Base-by-base conservation (phyloP, 2,888 invertebrate species). In the Rhogogaster chlorosoma region DNA sequence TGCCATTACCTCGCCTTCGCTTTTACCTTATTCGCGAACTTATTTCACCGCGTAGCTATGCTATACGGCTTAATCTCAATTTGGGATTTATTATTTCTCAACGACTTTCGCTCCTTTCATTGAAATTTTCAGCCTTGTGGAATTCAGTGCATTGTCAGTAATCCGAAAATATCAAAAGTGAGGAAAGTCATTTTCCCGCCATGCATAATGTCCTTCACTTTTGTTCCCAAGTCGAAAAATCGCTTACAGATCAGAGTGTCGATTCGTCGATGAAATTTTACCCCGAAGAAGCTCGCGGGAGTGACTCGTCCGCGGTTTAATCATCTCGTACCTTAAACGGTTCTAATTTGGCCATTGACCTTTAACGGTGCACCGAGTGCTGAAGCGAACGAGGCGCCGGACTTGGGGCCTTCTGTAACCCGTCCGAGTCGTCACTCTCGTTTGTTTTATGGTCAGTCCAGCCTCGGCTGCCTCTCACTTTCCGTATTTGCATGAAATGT, bases 361-460 rank as follows among this genome's bases (percentile, higher is more conserved):
- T 92, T 92, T 92, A 92, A 92, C 91, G 91, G 92, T 92, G 89
- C 88, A 73, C 42, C 42, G 12, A 73, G 45, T 49, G n/a, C n/a
- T n/a, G n/a, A n/a, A n/a, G n/a, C n/a, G 22, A 22, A 61, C 22
- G 10, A 12, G n/a, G 42, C 36, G n/a, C 71, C n/a, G 73, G 73
- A 73, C 73, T 26, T 73, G 26, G 1, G 12, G 22, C 73, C 10
- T 73, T 73, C 7, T 45, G 26, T 73, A 22, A 10, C 73, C 42
- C 22, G 1, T 7, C 67, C 4, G 32, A 42, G 32, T 29, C 29
- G 32, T 53, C 26, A 77, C 77, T 77, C 77, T 77, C 77, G 77
- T 53, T 53, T 10, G 36, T 38, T 80, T 57, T 36, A 57, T 38
- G 80, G 77, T 26, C 53, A 49, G 49, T 29, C 77, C 77, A 77